Evolutionary conservation across 2,113 vertebrate genomes (phyloP).

Genomic region (Paradoxurus hermaphroditus): DNA sequence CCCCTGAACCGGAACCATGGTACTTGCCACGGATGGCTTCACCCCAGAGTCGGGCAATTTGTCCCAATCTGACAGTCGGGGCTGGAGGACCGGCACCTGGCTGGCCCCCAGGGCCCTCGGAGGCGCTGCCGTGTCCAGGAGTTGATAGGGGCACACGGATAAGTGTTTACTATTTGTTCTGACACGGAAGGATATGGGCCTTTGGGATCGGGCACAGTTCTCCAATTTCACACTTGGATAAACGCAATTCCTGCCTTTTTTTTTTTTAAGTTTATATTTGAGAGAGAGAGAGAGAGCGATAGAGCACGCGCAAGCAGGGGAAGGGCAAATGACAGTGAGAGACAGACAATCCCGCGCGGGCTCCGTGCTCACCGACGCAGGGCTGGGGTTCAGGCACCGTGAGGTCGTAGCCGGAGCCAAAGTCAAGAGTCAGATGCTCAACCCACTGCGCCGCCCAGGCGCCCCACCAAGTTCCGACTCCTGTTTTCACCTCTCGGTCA

Average conservation of each 20-base stretch:
- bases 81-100: background rate
- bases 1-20: background rate
- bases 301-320: too few species aligned
- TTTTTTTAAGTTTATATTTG: background rate
- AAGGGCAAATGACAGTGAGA: too few species aligned
- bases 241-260: background rate
- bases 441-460: too few species aligned
- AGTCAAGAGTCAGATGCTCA: too few species aligned
- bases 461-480: background rate
- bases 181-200: background rate
- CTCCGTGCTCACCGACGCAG: too few species aligned
- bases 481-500: background rate
- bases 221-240: background rate
- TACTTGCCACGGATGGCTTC: accelerated
- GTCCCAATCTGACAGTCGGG: accelerated
- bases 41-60: background rate
- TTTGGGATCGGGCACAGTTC: background rate
- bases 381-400: too few species aligned
- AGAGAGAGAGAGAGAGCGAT: too few species aligned
- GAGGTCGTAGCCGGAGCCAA: too few species aligned
- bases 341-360: too few species aligned
- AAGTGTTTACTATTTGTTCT: background rate
- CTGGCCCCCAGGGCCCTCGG: background rate
- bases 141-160: accelerated
- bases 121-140: accelerated